phyloP scores from a whole-genome alignment of 1,140 invertebrate species.

The Mizuhopecten yessoensis region DNA sequence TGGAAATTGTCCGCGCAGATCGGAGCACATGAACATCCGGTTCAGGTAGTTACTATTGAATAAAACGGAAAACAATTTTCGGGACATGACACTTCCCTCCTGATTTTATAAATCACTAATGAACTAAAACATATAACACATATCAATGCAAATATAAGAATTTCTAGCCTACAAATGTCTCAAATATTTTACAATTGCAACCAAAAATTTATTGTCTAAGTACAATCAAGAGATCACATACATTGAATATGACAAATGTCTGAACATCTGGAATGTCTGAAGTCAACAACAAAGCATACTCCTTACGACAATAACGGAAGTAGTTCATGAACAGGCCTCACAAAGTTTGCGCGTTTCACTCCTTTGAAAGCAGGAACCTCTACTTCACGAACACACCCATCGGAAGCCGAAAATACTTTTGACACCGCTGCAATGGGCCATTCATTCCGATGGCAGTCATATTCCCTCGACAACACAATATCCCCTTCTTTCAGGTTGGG shows the following conservation, averaged over 20 bases:
- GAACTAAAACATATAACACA: background rate
- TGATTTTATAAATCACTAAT: background rate
- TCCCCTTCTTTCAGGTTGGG: constrained; percentile 56
- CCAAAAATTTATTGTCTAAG: no score
- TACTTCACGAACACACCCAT: constrained; percentile 46
- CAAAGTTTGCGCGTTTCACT: background rate
- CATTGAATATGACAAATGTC: background rate
- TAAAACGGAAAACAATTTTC: background rate
- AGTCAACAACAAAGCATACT: background rate
- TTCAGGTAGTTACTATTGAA: no score
- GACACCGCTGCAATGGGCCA: constrained; percentile 21
- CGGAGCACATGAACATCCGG: no score
- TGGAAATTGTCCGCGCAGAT: no score
- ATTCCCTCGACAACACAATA: constrained; percentile 45
- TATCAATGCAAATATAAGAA: no score
- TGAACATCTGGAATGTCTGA: background rate
- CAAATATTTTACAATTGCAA: no score
- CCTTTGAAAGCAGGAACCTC: constrained; percentile 5
- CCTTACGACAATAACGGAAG: background rate
- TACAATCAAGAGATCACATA: no score
- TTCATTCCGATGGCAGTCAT: background rate
- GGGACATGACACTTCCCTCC: background rate
- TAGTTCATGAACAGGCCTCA: constrained; percentile 49
- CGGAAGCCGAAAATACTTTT: constrained; percentile 41
- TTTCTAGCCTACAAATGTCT: no score